Evolutionary conservation across 2,113 vertebrate genomes (phyloP).

Genomic region (Solenodon paradoxus): DNA sequence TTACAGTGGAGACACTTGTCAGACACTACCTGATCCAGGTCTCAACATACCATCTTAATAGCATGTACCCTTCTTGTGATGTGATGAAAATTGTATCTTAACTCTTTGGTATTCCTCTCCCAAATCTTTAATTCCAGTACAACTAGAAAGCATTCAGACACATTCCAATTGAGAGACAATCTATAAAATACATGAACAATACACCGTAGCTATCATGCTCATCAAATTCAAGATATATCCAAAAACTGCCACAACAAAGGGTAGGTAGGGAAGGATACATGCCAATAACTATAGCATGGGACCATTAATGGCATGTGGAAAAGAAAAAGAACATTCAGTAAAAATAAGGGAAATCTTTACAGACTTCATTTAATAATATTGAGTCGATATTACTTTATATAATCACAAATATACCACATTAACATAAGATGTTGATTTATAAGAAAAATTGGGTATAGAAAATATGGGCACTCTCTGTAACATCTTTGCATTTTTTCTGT

Average conservation of each 20-base stretch:
- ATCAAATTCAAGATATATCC: background rate
- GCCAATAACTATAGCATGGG: background rate
- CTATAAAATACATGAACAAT: background rate
- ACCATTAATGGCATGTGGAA: background rate
- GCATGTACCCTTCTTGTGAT: background rate
- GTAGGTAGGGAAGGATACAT: background rate
- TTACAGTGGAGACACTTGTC: background rate
- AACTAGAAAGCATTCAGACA: background rate
- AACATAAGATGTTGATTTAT: background rate
- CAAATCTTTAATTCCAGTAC: background rate
- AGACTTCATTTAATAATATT: background rate
- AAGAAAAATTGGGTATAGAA: background rate
- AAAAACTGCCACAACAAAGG: background rate
- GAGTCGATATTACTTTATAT: background rate
- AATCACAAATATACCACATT: background rate
- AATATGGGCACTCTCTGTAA: background rate
- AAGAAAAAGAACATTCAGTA: no score
- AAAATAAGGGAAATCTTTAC: background rate
- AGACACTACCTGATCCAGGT: background rate
- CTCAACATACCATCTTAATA: background rate
- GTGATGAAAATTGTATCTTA: background rate
- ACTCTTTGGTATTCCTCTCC: background rate
- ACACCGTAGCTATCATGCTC: background rate
- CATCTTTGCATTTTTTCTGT: background rate
- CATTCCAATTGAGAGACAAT: background rate